Evolutionary conservation across 1,140 invertebrate species (phyloP).

Genomic region (Brachionus sp.): DNA sequence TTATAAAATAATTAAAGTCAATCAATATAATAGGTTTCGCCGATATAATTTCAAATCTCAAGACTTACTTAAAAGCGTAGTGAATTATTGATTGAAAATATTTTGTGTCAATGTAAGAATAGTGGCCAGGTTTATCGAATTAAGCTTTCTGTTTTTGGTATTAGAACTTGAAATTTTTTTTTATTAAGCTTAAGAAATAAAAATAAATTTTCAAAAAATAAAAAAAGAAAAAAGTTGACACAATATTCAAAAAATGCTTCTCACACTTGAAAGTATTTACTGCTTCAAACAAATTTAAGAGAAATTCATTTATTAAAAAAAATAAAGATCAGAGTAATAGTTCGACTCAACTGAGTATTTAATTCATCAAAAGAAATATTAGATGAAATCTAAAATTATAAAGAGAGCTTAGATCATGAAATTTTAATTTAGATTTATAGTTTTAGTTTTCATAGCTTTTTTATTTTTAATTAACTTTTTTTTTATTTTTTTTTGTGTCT

Average conservation of each 20-base stretch:
- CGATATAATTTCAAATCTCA: neutral
- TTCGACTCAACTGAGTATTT: neutral
- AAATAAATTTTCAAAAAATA: neutral
- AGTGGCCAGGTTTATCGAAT: neutral
- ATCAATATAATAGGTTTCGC: neutral
- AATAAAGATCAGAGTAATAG: neutral
- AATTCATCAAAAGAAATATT: neutral
- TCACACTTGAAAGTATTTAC: neutral
- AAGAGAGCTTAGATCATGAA: neutral
- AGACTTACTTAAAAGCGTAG: neutral
- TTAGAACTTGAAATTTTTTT: neutral
- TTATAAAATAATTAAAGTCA: neutral
- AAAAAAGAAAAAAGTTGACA: neutral
- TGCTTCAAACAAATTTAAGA: neutral
- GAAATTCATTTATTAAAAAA: neutral
- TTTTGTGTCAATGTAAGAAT: neutral
- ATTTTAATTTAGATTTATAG: slow-evolving; percentile 4
- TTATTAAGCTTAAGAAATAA: neutral
- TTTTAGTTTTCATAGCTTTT: neutral
- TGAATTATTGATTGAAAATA: neutral
- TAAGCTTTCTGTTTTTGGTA: neutral
- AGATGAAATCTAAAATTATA: neutral
- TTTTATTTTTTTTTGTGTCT: neutral
- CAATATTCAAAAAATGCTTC: neutral
- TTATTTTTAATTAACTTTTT: neutral